Evolutionary conservation across 2,113 vertebrate genomes (phyloP).

Genomic region (Elgaria multicarinata): DNA sequence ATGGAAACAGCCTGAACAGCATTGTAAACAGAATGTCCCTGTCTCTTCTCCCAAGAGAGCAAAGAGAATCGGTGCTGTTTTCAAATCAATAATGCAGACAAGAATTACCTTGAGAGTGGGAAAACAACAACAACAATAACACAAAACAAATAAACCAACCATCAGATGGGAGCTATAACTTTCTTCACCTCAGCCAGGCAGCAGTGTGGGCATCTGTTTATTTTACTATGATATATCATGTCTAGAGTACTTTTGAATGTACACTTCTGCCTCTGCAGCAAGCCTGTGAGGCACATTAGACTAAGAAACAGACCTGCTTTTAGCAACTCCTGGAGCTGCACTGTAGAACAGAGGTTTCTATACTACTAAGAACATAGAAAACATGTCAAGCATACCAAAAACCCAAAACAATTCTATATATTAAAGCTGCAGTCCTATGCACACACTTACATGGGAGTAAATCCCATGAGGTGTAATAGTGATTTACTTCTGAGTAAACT

Average conservation of each 20-base stretch:
- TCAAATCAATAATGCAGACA: slow-evolving; percentile 32
- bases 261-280: neutral
- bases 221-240: neutral
- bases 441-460: neutral
- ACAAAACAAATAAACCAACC: neutral
- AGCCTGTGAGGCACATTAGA: neutral
- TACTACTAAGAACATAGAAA: neutral
- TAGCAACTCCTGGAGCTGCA: neutral
- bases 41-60: neutral
- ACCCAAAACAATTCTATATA: neutral
- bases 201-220: neutral
- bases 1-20: neutral
- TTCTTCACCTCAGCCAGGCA: neutral
- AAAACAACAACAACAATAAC: neutral
- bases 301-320: neutral
- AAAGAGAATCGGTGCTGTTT: neutral
- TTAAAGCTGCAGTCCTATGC: neutral
- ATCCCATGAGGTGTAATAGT: neutral
- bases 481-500: too few relatives aligned
- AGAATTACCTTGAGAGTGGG: slow-evolving; percentile 16
- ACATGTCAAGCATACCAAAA: neutral
- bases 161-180: neutral
- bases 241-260: neutral
- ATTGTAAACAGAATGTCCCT: slow-evolving; percentile 14
- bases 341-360: neutral